phyloP scores from a whole-genome alignment of 2,797 vertebrate genomes.

The Aulostomus chinensis region DNA sequence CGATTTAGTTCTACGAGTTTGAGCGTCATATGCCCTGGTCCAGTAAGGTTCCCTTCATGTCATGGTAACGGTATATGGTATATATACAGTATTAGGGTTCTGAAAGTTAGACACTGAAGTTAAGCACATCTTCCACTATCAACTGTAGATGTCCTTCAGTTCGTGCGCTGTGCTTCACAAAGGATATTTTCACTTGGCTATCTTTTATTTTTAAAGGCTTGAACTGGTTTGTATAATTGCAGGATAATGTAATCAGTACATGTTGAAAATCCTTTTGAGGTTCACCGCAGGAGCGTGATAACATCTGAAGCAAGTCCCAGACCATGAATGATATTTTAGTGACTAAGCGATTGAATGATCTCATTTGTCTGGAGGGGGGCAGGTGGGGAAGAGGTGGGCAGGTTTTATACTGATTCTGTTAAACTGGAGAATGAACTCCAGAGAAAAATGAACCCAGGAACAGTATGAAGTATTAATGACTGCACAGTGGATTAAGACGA shows the following conservation, averaged over 20 bases:
- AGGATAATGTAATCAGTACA: background rate
- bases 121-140: too few relatives aligned
- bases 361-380: background rate
- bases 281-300: background rate
- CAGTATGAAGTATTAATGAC: too few relatives aligned
- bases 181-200: background rate
- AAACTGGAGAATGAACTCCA: background rate
- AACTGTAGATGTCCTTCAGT: too few relatives aligned
- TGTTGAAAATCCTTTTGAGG: background rate
- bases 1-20: too few relatives aligned
- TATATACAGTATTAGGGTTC: too few relatives aligned
- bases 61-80: too few relatives aligned
- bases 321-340: background rate
- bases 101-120: too few relatives aligned
- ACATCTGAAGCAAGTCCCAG: background rate
- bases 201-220: background rate
- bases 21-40: slow-evolving; percentile 44
- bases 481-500: too few relatives aligned
- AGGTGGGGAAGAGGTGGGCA: background rate
- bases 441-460: too few relatives aligned
- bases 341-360: background rate
- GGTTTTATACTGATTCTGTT: background rate
- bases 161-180: too few relatives aligned
- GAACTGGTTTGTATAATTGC: background rate
- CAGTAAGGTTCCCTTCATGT: slow-evolving; percentile 52